phyloP scores from a whole-genome alignment of 2,113 vertebrate genomes.

The Hyaena hyaena region DNA sequence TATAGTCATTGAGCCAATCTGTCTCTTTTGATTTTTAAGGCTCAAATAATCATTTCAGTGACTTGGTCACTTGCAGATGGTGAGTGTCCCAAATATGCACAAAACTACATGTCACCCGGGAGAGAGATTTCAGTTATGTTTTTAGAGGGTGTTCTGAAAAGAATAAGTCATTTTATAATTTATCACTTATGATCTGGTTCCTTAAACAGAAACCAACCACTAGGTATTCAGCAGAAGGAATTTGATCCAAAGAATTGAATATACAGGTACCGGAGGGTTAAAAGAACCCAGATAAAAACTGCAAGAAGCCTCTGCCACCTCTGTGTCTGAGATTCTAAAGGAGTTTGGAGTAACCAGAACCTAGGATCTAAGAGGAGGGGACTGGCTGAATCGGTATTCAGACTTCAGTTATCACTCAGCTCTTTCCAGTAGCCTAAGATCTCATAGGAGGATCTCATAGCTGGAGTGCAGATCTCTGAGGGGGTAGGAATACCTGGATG shows the following conservation, averaged over 20 bases:
- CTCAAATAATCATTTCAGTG: not conserved
- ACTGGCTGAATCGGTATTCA: not conserved
- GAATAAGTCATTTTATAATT: not conserved
- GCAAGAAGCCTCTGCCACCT: not conserved
- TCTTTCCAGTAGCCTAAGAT: not conserved
- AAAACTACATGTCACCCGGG: not conserved
- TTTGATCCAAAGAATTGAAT: not conserved
- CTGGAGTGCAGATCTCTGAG: not conserved
- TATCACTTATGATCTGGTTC: not conserved
- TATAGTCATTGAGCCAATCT: not conserved
- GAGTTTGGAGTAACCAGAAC: not conserved
- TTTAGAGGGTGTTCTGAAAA: not conserved
- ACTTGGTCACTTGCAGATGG: not conserved
- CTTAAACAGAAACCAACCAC: not conserved
- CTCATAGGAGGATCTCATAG: not conserved
- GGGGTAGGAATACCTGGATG: not conserved
- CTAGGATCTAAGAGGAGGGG: not conserved
- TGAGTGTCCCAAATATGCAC: not conserved
- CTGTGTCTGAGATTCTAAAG: not conserved
- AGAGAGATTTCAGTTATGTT: not conserved
- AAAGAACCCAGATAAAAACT: not conserved
- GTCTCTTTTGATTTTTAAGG: conserved; percentile 9
- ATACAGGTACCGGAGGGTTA: not conserved
- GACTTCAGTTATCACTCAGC: not conserved
- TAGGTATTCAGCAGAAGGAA: not conserved